Evolutionary conservation across 37 sponge, comb jelly and placozoan genomes (phyloP).

Genomic region (Spongia lamella): DNA sequence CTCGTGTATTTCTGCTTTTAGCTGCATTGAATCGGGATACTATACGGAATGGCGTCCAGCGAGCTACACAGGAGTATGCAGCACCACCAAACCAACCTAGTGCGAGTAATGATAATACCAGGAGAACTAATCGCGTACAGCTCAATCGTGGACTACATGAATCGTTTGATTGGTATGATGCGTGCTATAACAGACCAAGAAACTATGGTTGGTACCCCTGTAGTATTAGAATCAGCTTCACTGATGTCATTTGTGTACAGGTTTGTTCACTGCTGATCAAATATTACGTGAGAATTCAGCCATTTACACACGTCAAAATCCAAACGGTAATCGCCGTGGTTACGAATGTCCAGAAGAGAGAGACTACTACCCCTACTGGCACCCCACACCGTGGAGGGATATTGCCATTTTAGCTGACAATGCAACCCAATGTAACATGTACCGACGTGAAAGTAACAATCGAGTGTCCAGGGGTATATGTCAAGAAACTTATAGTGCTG

Average conservation of each 20-base stretch:
- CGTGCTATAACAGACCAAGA: constrained; percentile 76
- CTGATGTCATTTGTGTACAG: constrained; percentile 22
- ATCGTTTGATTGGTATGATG: constrained; percentile 81
- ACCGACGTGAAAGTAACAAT: constrained; percentile 83
- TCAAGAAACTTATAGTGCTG: constrained; percentile 39
- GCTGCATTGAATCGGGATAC: neutral
- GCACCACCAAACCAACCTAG: constrained; percentile 13
- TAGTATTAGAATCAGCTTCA: neutral
- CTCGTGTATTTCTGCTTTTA: too few species aligned
- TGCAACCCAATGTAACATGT: constrained; percentile 62
- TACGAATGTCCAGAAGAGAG: constrained; percentile 99
- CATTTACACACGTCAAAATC: constrained; percentile 91
- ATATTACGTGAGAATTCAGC: constrained; percentile 74
- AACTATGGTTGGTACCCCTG: constrained; percentile 54
- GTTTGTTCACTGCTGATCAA: constrained; percentile 98
- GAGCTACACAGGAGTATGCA: constrained; percentile 69
- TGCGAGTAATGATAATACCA: constrained; percentile 11
- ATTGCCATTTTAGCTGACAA: constrained; percentile 88
- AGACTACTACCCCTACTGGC: constrained; percentile 99
- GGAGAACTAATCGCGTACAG: constrained; percentile 40
- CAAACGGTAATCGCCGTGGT: constrained; percentile 93
- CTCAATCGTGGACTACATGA: constrained; percentile 86
- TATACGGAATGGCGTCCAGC: constrained; percentile 81
- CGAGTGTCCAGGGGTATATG: constrained; percentile 67
- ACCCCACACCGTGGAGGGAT: constrained; percentile 95